These are phyloP conservation scores for Ophion ventricosus DNA, from an alignment of 2,888 invertebrate genomes.

Conservation along the genomic window DNA sequence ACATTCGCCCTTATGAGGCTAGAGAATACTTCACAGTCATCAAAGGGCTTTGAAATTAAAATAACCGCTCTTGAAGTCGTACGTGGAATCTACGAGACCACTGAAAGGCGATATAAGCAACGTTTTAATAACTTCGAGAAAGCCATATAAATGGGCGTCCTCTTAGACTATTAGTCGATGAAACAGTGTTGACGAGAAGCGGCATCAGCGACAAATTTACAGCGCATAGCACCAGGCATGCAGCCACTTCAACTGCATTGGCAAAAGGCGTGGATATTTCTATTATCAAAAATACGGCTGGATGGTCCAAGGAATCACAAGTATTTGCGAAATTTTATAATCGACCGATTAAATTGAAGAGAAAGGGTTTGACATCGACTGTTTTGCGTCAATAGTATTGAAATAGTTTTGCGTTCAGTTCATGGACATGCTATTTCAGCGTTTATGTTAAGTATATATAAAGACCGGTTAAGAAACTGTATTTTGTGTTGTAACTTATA, in stretches of 20 bases:
- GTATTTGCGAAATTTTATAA: constrained; percentile 34
- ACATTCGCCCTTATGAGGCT: constrained; percentile 54
- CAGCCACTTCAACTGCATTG: constrained; percentile 29
- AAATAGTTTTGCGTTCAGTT: not conserved
- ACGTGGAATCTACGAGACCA: too few relatives aligned
- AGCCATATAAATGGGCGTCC: constrained; percentile 29
- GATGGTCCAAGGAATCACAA: not conserved
- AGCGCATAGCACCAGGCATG: constrained; percentile 36
- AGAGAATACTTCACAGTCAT: constrained; percentile 44
- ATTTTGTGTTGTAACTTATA: not conserved
- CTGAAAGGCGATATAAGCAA: not conserved
- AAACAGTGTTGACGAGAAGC: constrained; percentile 6
- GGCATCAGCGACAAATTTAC: constrained; percentile 18
- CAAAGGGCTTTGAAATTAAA: too few relatives aligned
- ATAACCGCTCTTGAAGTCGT: too few relatives aligned
- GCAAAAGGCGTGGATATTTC: constrained; percentile 21
- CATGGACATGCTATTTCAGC: not conserved
- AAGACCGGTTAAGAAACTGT: not conserved
- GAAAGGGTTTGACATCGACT: not conserved
- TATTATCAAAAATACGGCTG: constrained; percentile 23
- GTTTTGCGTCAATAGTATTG: not conserved
- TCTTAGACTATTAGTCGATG: constrained; percentile 39
- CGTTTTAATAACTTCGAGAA: constrained; percentile 44
- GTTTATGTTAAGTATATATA: not conserved
- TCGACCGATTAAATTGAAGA: not conserved